phyloP scores from a whole-genome alignment of 2,888 invertebrate species.

The Bruchidius siliquastri region DNA sequence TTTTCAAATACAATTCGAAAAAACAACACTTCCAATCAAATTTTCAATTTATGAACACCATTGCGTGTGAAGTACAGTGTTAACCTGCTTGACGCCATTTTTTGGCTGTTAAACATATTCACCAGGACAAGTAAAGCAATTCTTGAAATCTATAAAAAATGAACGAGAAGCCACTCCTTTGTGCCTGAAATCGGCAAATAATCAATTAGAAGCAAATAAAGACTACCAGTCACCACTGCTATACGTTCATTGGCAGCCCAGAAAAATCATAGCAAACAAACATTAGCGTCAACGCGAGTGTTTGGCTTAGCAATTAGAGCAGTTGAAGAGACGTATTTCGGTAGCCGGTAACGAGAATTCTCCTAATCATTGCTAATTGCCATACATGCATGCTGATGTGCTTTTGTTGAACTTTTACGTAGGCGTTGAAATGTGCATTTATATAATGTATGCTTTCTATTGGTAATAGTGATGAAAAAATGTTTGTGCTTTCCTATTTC shows the following conservation, averaged over 20 bases:
- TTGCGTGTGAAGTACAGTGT: too few species aligned
- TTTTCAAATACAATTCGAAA: too few species aligned
- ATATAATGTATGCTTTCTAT: not conserved
- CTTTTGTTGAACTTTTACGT: constrained; percentile 5
- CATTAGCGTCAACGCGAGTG: constrained; percentile 16
- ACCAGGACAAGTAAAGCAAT: not conserved
- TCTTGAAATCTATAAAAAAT: not conserved
- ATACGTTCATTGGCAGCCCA: not conserved
- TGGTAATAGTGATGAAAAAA: not conserved
- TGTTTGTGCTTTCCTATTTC: not conserved
- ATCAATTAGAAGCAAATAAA: not conserved
- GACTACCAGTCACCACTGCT: not conserved
- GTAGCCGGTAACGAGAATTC: constrained; percentile 44
- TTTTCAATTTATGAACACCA: too few species aligned
- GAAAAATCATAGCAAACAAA: not conserved
- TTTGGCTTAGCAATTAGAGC: constrained; percentile 45
- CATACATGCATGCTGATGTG: constrained; percentile 3
- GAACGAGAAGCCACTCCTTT: not conserved
- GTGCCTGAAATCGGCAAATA: not conserved
- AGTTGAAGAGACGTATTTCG: constrained; percentile 44
- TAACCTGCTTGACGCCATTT: too few species aligned
- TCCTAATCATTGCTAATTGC: constrained; percentile 46
- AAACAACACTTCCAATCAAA: too few species aligned
- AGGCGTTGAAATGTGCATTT: not conserved
- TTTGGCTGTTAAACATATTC: not conserved